Evolutionary conservation across 35 echinoderm and acorn worm species (phyloP).

Genomic region (Apostichopus californicus): DNA sequence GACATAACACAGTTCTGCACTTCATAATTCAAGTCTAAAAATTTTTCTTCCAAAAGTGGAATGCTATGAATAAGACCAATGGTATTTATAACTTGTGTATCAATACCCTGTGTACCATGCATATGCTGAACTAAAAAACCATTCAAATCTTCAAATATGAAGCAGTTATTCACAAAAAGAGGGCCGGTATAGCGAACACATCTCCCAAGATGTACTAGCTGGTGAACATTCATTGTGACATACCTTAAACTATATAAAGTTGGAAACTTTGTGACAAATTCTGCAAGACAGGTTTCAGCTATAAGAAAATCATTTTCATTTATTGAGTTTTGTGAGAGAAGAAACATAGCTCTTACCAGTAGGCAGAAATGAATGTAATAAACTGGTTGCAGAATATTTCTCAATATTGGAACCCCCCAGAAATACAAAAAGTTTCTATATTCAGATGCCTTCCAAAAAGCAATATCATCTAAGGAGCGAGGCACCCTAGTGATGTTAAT

Average conservation of each 20-base stretch:
- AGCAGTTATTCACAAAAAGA: not conserved
- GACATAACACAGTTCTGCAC: too few relatives aligned
- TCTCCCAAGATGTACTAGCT: not conserved
- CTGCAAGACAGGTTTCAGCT: not conserved
- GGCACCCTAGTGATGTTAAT: slow-evolving; percentile 43
- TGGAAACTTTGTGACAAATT: not conserved
- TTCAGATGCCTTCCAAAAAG: slow-evolving; percentile 59
- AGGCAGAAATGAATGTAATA: not conserved
- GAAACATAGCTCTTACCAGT: not conserved
- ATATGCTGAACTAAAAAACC: not conserved
- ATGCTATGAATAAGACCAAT: too few relatives aligned
- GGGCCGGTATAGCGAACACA: not conserved
- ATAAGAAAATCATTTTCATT: not conserved
- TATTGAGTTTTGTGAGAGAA: not conserved
- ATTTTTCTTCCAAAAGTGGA: too few relatives aligned
- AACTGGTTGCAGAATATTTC: not conserved
- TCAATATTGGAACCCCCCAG: not conserved
- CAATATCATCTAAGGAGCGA: slow-evolving; percentile 26
- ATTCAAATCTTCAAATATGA: not conserved
- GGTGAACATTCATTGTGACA: not conserved
- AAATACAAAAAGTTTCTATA: not conserved
- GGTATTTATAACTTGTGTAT: too few relatives aligned
- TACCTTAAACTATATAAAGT: not conserved
- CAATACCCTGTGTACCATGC: too few relatives aligned
- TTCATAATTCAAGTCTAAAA: too few relatives aligned